Evolutionary conservation across 1,140 invertebrate species (phyloP).

Genomic region (Conus ventricosus): DNA sequence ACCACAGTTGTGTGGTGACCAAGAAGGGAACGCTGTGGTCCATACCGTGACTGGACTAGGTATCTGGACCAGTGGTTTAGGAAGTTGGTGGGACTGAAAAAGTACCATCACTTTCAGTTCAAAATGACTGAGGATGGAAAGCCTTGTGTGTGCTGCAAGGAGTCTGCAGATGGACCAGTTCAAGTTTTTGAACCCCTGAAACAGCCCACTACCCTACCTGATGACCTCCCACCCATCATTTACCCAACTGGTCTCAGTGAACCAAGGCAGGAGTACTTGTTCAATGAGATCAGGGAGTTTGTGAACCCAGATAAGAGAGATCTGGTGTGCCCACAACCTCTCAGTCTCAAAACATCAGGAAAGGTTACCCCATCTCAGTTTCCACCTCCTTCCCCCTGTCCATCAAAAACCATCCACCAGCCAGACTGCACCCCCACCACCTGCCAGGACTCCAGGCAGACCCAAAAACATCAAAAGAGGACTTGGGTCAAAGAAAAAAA

Average conservation of each 20-base stretch:
- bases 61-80: conserved; percentile 30
- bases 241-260: not conserved
- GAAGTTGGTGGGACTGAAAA: not conserved
- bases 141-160: not conserved
- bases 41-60: conserved; percentile 40
- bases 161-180: not conserved
- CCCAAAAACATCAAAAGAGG: not conserved
- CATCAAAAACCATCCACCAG: not conserved
- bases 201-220: not conserved
- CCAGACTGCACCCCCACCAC: not conserved
- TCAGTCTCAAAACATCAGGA: not conserved
- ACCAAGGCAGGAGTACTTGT: not conserved
- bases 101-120: conserved; percentile 15
- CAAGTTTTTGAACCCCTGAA: not conserved
- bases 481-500: not conserved
- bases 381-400: not conserved
- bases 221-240: not conserved
- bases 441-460: not conserved
- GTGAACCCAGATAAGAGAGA: not conserved
- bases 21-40: conserved; percentile 18
- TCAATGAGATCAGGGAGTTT: not conserved
- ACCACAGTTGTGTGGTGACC: conserved; percentile 37
- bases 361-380: not conserved
- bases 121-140: not conserved
- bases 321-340: not conserved